These are phyloP conservation scores for Ectemnius cavifrons DNA, from an alignment of 2,888 invertebrate species.

Conservation along the genomic window DNA sequence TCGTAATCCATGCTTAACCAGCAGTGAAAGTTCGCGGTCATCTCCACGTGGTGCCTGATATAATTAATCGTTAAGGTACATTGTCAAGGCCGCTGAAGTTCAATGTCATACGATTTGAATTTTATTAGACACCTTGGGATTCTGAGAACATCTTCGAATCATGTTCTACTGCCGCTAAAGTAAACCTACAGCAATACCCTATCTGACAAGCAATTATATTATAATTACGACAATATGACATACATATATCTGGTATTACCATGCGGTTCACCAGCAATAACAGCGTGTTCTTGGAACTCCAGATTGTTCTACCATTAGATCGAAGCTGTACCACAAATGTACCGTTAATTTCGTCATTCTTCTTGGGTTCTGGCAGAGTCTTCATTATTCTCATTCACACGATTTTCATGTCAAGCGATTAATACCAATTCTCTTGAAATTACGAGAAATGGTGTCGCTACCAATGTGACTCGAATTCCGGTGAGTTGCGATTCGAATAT, in stretches of 20 bases:
- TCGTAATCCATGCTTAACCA: not conserved
- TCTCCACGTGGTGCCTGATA: not conserved
- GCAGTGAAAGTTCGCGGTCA: slow-evolving; percentile 4
- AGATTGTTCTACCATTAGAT: slow-evolving; percentile 25
- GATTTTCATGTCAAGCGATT: slow-evolving; percentile 5
- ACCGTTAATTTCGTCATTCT: slow-evolving; percentile 33
- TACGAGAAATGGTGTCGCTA: not conserved
- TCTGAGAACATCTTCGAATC: not conserved
- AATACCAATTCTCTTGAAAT: slow-evolving; percentile 5
- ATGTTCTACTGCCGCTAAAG: not conserved
- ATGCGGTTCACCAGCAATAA: slow-evolving; percentile 28
- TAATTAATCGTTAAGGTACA: not conserved
- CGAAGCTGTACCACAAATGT: slow-evolving; percentile 12
- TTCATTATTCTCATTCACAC: slow-evolving; percentile 1
- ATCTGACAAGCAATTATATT: not conserved
- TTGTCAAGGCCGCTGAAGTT: not conserved
- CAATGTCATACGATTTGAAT: not conserved
- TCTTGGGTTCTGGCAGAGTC: not conserved
- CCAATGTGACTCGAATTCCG: not conserved
- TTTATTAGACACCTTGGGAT: not conserved
- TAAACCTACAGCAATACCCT: not conserved
- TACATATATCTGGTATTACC: slow-evolving; percentile 25
- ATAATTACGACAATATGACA: slow-evolving; percentile 4
- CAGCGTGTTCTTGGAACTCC: slow-evolving; percentile 20
- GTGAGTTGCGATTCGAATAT: not conserved